Evolutionary conservation across 2,113 vertebrate species (phyloP), one percentile per base, ranked within the genome.

Genomic region (Chaetodon trifascialis): DNA sequence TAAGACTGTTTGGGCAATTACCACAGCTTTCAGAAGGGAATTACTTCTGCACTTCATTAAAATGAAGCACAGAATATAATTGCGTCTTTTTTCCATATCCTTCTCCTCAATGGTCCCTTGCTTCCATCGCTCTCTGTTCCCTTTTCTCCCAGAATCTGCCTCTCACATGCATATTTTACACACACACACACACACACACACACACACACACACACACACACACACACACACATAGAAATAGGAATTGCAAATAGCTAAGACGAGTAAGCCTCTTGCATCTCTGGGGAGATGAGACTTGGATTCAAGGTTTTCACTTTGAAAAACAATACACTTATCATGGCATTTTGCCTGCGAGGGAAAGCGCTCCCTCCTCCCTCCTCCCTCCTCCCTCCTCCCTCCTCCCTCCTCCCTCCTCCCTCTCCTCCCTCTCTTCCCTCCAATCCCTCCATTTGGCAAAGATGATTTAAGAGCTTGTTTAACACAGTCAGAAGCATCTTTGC

Each of bases 1-100:
- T 94, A 91, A 92, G 84, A 87, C 87, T 93, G 93, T 95, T 95
- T 92, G 89, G 93, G 91, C 82, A 93, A 95, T 95, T 94, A 94
- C 91, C 38, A 74, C 76, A 64, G 88, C 92, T 92, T 94, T 93
- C 93, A 94, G 56, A 9, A 76, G 94, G 90, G 93, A 95, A 93
- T 95, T 94, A 94, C 81, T 90, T 90, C 76, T 93, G 91, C 93
- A 93, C 92, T 93, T 92, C 91, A 94, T 94, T 94, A 94, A 94
- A 94, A 91, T 1, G 63, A 73, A 83, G 86, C 89, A 75, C 79
- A 79, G 83, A 90, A 83, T 90, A 91, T 94, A 94, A 95, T 94
- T 93, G 84, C 74, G 75, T 88, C 82, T 88, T 89, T 80, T 82
- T 81, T 44, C 73, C 55, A 71, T 83, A 65, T 84, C 78, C 83